Evolutionary conservation across 92 coral and sea anemone species (phyloP).

Genomic region (Zoanthus sansibaricus): DNA sequence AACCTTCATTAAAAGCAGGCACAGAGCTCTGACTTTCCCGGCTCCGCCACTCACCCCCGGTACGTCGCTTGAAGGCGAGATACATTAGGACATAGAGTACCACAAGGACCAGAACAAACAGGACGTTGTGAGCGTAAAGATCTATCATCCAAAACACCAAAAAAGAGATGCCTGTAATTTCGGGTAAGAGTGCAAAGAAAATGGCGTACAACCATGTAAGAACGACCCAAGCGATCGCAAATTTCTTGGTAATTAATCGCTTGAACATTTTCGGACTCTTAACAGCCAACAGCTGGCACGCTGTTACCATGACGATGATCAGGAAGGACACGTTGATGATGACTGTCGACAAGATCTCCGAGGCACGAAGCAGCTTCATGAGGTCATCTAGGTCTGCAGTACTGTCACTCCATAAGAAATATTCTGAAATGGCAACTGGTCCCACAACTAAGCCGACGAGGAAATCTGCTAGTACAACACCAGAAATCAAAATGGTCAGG

Average conservation of each 20-base stretch:
- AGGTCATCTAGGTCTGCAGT: not conserved
- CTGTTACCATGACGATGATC: slow-evolving; percentile 69
- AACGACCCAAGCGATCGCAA: slow-evolving; percentile 47
- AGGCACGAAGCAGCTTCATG: slow-evolving; percentile 34
- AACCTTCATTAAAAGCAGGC: slow-evolving; percentile 24
- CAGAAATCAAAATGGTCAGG: slow-evolving; percentile 77
- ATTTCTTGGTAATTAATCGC: slow-evolving; percentile 43
- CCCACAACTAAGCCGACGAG: slow-evolving; percentile 82
- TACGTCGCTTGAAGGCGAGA: slow-evolving; percentile 54
- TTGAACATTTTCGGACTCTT: slow-evolving; percentile 61
- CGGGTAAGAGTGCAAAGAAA: slow-evolving; percentile 73
- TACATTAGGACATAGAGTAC: slow-evolving; percentile 67
- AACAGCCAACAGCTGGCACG: slow-evolving; percentile 72
- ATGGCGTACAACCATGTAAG: slow-evolving; percentile 68
- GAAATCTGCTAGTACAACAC: slow-evolving; percentile 75
- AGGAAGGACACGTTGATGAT: slow-evolving; percentile 77
- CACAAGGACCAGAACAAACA: slow-evolving; percentile 61
- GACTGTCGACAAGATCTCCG: slow-evolving; percentile 56
- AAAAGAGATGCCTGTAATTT: slow-evolving; percentile 51
- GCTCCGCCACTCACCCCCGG: slow-evolving; percentile 54
- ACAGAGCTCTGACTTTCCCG: slow-evolving; percentile 5
- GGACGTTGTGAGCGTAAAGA: slow-evolving; percentile 62
- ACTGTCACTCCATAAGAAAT: slow-evolving; percentile 7
- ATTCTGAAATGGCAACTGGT: slow-evolving; percentile 62
- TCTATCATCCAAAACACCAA: slow-evolving; percentile 49